A percentile compares a stretch with the other conserved stretches of the same genome.
Evolutionary conservation across 2,113 vertebrate species (phyloP).

Genomic region (Rhynchomys soricoides): DNA sequence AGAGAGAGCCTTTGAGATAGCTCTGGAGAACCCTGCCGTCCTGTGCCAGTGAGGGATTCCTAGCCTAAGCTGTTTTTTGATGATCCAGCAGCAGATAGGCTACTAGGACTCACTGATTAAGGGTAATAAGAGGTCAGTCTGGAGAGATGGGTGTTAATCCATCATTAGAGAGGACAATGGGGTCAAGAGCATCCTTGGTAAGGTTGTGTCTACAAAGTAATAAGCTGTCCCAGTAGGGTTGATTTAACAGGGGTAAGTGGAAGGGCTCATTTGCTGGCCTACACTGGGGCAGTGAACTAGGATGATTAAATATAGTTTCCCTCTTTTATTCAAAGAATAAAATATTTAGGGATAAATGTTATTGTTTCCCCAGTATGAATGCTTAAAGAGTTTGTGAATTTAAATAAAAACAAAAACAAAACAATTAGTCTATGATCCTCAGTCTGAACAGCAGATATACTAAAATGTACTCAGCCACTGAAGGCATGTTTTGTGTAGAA

Average conservation of each 20-base stretch:
- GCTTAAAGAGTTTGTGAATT: constrained; percentile 4
- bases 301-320: background rate
- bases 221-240: constrained; percentile 43
- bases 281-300: background rate
- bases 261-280: background rate
- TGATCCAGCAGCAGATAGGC: background rate
- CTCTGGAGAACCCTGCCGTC: background rate
- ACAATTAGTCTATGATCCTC: background rate
- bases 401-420: no score
- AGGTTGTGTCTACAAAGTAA: constrained; percentile 70
- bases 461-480: background rate
- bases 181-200: constrained; percentile 66
- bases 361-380: background rate
- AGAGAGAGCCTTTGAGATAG: rapidly evolving
- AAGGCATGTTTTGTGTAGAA: background rate
- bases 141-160: constrained; percentile 20
- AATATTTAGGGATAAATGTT: background rate
- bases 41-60: rapidly evolving
- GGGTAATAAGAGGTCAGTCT: constrained; percentile 52
- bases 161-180: constrained; percentile 37
- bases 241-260: constrained; percentile 39
- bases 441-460: background rate
- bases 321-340: background rate
- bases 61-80: background rate
- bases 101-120: background rate